phyloP scores from a whole-genome alignment of 2,113 vertebrate genomes.

The Cyanoliseus patagonus region DNA sequence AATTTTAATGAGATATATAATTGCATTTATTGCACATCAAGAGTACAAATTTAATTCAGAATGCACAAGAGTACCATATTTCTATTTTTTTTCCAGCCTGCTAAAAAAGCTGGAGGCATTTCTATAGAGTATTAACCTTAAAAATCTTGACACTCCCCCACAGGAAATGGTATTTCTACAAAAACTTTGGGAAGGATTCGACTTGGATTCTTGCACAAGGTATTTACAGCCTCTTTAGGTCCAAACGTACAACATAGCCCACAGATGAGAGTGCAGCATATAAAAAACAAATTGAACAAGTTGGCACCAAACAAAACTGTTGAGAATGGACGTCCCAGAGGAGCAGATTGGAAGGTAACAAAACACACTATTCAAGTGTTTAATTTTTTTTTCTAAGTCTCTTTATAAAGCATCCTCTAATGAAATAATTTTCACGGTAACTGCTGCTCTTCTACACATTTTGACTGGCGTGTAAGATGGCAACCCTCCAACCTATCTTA shows the following conservation, averaged over 20 bases:
- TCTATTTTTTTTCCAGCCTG: neutral
- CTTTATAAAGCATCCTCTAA: neutral
- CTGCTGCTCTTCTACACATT: neutral
- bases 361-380: neutral
- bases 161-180: constrained; percentile 73
- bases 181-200: constrained; percentile 67
- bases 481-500: neutral
- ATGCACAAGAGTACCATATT: constrained; percentile 6
- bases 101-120: constrained; percentile 1
- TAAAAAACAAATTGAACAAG: neutral
- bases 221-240: constrained; percentile 48
- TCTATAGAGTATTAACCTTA: constrained; percentile 60
- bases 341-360: neutral
- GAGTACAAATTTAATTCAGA: constrained; percentile 25
- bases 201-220: constrained; percentile 53
- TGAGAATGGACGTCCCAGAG: neutral
- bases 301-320: neutral
- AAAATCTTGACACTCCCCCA: constrained; percentile 62
- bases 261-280: neutral
- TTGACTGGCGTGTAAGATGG: neutral
- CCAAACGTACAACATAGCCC: neutral
- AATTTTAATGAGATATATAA: neutral
- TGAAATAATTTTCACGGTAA: neutral
- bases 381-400: neutral
- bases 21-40: neutral